phyloP scores from a whole-genome alignment of 2,113 vertebrate species.

The Brienomyrus longianalis region DNA sequence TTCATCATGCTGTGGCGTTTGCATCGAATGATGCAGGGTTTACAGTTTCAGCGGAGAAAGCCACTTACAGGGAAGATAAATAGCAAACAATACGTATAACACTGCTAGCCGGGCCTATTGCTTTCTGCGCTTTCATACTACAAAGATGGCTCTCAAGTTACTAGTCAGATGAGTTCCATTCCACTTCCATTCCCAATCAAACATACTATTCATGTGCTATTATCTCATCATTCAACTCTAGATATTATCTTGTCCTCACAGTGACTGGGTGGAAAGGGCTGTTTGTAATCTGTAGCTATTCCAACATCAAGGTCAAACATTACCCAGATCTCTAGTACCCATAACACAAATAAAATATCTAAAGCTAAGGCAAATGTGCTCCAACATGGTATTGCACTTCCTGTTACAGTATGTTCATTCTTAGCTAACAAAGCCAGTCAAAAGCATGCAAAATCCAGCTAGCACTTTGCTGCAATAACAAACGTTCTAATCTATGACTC shows the following conservation, averaged over 20 bases:
- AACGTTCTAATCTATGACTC: not conserved
- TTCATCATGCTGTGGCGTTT: slow-evolving; percentile 49
- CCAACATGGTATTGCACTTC: not conserved
- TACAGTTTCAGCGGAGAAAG: slow-evolving; percentile 43
- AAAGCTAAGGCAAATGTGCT: not conserved
- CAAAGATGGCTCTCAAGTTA: slow-evolving; percentile 38
- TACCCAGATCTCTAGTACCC: slow-evolving; percentile 18
- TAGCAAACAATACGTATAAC: slow-evolving; percentile 47
- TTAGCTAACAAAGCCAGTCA: slow-evolving; percentile 6
- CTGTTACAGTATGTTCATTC: not conserved
- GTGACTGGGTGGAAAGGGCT: slow-evolving; percentile 24
- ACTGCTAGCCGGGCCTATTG: slow-evolving; percentile 28
- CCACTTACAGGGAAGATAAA: slow-evolving; percentile 51
- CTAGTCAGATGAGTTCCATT: slow-evolving; percentile 28
- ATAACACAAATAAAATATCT: not conserved
- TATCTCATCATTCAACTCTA: slow-evolving; percentile 20
- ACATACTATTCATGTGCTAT: slow-evolving; percentile 43
- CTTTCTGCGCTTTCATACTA: slow-evolving; percentile 42
- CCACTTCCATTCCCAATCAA: not conserved
- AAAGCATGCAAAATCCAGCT: not conserved
- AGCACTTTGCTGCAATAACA: not conserved
- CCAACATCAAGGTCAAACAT: slow-evolving; percentile 43
- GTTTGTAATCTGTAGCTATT: slow-evolving; percentile 15
- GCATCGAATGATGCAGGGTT: slow-evolving; percentile 45
- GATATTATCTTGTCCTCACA: slow-evolving; percentile 23